phyloP scores from a whole-genome alignment of 2,888 invertebrate genomes.

The Dicyrtomina minuta region DNA sequence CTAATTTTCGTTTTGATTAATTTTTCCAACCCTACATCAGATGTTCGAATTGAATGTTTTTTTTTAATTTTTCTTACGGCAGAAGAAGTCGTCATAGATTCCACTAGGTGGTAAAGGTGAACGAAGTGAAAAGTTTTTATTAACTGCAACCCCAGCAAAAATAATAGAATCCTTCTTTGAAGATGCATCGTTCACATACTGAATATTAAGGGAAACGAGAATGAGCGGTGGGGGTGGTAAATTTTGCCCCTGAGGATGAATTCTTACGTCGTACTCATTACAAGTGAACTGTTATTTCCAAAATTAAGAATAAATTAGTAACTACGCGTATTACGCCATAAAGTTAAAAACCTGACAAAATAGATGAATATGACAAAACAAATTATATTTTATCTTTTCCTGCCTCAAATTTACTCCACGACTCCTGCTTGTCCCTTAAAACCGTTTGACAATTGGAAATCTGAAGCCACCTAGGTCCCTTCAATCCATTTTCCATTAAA shows the following conservation, averaged over 20 bases:
- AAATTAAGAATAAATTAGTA: background rate
- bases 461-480: conserved; percentile 96
- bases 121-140: conserved; percentile 76
- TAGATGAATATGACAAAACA: too few species aligned
- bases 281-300: conserved; percentile 41
- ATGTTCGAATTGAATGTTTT: too few species aligned
- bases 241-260: conserved; percentile 53
- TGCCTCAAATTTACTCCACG: conserved; percentile 84
- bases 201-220: conserved; percentile 72
- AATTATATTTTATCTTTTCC: conserved; percentile 54
- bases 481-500: conserved; percentile 84
- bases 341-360: background rate
- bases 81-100: conserved; percentile 83
- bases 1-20: too few species aligned
- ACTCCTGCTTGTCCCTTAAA: conserved; percentile 62
- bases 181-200: conserved; percentile 72
- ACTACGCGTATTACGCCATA: background rate
- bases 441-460: conserved; percentile 68
- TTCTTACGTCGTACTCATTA: conserved; percentile 38
- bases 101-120: conserved; percentile 55
- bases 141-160: conserved; percentile 77
- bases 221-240: conserved; percentile 73
- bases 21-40: too few species aligned
- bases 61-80: conserved; percentile 74
- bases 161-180: conserved; percentile 82